phyloP scores from a whole-genome alignment of 2,113 vertebrate genomes.

The Rhipidura dahli region DNA sequence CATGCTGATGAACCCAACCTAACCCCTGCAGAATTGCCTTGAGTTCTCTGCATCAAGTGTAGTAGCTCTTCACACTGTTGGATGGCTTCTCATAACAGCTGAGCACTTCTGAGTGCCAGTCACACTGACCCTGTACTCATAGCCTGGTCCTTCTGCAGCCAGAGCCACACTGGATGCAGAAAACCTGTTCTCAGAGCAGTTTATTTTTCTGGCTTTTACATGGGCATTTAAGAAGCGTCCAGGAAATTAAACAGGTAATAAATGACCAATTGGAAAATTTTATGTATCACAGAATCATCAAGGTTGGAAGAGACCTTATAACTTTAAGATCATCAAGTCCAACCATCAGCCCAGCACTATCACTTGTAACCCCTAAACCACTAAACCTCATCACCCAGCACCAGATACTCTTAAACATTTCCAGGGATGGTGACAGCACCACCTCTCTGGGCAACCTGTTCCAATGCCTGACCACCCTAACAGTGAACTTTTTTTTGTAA shows the following conservation, averaged over 20 bases:
- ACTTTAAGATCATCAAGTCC: neutral
- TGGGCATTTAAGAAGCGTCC: neutral
- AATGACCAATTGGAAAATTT: neutral
- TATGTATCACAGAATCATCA: neutral
- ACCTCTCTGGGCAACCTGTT: neutral
- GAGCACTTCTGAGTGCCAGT: neutral
- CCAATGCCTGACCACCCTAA: neutral
- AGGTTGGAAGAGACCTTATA: neutral
- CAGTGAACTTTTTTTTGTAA: neutral
- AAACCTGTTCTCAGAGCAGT: neutral
- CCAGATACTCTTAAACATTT: neutral
- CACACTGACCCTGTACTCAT: neutral
- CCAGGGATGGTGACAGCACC: neutral
- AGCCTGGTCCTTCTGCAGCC: neutral
- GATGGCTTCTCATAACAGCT: neutral
- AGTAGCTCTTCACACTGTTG: neutral
- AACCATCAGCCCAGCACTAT: neutral
- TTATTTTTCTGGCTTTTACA: neutral
- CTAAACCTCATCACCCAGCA: neutral
- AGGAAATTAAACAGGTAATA: neutral
- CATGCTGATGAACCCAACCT: fast-evolving
- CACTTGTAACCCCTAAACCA: neutral
- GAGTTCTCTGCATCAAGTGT: neutral
- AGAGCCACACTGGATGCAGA: neutral
- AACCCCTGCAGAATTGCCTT: neutral